phyloP scores from a whole-genome alignment of 2,113 vertebrate genomes.

The Rhabdornis inornatus region DNA sequence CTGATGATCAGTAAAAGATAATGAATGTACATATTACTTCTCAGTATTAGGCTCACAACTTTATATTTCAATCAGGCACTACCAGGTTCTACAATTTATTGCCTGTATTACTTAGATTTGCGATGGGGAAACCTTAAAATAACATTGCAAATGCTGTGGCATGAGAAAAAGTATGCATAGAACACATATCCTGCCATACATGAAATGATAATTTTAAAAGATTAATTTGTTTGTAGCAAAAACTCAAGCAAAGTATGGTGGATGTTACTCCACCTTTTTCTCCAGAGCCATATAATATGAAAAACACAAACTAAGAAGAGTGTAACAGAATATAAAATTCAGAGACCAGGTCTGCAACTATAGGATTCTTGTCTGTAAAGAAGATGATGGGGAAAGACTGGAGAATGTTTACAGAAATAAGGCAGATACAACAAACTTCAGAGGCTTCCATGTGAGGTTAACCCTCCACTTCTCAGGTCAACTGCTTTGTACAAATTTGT shows the following conservation, averaged over 20 bases:
- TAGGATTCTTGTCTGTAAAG: not conserved
- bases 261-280: not conserved
- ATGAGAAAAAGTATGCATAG: not conserved
- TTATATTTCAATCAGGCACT: not conserved
- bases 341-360: not conserved
- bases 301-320: not conserved
- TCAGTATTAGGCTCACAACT: not conserved
- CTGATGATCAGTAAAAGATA: not conserved
- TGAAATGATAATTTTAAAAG: not conserved
- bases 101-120: not conserved
- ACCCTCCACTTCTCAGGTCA: constrained; percentile 51
- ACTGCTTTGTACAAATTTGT: constrained; percentile 54
- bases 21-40: not conserved
- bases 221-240: not conserved
- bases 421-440: constrained; percentile 64
- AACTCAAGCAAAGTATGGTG: not conserved
- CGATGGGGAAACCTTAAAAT: not conserved
- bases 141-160: not conserved
- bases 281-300: not conserved
- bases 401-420: constrained; percentile 54
- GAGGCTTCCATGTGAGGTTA: constrained; percentile 50
- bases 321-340: not conserved
- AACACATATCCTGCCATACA: not conserved
- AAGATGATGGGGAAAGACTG: not conserved
- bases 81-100: not conserved